phyloP scores from a whole-genome alignment of 2,888 invertebrate species.

The Leuctra nigra region DNA sequence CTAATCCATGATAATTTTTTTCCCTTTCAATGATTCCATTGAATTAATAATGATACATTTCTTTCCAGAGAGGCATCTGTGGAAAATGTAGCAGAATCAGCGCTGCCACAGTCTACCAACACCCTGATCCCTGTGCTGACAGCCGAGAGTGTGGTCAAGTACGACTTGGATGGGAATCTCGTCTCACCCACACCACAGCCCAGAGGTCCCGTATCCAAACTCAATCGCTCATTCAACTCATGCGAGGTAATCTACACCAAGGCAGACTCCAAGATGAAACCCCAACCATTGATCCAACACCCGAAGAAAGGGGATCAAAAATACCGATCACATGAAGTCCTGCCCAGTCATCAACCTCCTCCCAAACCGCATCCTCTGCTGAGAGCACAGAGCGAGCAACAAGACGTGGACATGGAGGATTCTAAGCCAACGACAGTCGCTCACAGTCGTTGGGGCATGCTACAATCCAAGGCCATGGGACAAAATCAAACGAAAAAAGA shows the following conservation, averaged over 20 bases:
- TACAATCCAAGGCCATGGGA: slow-evolving; percentile 8
- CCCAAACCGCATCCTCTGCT: not conserved
- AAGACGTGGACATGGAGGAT: not conserved
- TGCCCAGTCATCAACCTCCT: slow-evolving; percentile 1
- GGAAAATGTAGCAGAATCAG: too few species aligned
- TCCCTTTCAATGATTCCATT: too few species aligned
- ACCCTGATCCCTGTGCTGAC: slow-evolving; percentile 19
- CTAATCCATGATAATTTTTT: too few species aligned
- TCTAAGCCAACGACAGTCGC: not conserved
- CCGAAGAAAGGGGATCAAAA: slow-evolving; percentile 1
- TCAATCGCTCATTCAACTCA: slow-evolving; percentile 11
- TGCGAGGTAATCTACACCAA: slow-evolving; percentile 13
- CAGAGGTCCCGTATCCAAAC: not conserved
- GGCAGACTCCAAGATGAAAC: slow-evolving; percentile 7
- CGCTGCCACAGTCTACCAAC: not conserved
- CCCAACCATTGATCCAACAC: not conserved
- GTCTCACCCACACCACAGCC: not conserved
- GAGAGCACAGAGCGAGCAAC: not conserved
- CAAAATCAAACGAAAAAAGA: slow-evolving; percentile 26
- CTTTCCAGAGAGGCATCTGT: not conserved
- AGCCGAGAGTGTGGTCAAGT: slow-evolving; percentile 11
- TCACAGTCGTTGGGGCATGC: not conserved
- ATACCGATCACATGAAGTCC: slow-evolving; percentile 19
- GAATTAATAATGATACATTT: not conserved
- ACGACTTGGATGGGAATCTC: not conserved